Percentiles rank a stretch among this genome's conserved stretches.
Conservation (phyloP, 1,140 invertebrate species). For the Pissodes strobi region DNA sequence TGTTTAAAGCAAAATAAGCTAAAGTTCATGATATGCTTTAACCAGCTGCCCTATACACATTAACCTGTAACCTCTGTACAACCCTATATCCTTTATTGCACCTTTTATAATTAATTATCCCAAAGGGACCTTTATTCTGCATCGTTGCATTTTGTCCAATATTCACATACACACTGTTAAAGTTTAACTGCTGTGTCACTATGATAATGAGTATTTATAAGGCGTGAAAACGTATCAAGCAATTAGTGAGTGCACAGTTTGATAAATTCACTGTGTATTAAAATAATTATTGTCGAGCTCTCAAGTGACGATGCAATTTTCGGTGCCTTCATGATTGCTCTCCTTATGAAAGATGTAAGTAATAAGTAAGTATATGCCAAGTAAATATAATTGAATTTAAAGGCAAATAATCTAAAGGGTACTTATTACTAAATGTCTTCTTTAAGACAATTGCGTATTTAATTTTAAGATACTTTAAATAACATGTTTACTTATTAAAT, state of each 20-base stretch:
- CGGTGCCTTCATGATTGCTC: too few species aligned
- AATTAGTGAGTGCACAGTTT: conserved; percentile 12
- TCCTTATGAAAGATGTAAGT: too few species aligned
- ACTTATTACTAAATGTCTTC: too few species aligned
- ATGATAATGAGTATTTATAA: conserved; percentile 38
- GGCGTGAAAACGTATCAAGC: conserved; percentile 14
- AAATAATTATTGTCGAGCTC: neutral
- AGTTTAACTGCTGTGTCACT: conserved; percentile 36
- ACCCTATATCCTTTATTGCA: conserved; percentile 41
- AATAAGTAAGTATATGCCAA: too few species aligned
- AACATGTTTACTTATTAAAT: too few species aligned
- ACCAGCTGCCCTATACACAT: conserved; percentile 23
- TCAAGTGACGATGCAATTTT: conserved; percentile 5
- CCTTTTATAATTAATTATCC: conserved; percentile 44
- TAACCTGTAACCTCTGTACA: conserved; percentile 57
- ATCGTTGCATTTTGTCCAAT: conserved; percentile 54
- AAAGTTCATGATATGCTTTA: conserved; percentile 9
- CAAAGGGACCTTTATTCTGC: conserved; percentile 57
- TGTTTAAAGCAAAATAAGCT: too few species aligned
- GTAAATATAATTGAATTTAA: too few species aligned
- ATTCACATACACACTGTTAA: conserved; percentile 42
- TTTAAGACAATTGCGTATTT: too few species aligned
- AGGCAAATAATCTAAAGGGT: too few species aligned
- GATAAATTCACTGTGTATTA: neutral
- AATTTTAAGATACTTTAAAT: too few species aligned